Percentiles rank a stretch among this genome's conserved stretches.
phyloP scores from a whole-genome alignment of 2,888 invertebrate species.

The Caenorhabditis drosophilae region DNA sequence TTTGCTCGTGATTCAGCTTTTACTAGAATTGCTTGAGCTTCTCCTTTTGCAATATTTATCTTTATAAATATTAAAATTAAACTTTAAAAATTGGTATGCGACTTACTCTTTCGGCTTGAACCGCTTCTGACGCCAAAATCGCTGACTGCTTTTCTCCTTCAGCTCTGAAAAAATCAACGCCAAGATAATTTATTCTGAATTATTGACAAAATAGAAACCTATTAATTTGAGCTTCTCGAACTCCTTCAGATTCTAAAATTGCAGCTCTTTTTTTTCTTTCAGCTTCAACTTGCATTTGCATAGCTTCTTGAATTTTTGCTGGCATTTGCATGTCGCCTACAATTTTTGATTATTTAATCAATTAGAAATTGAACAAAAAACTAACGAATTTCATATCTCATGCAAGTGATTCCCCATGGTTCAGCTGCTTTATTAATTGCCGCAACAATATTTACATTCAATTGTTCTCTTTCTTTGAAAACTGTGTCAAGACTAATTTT shows the following conservation, averaged over 20 bases:
- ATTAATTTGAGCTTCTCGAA: constrained; percentile 82
- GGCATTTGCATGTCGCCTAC: constrained; percentile 88
- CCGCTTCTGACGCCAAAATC: constrained; percentile 87
- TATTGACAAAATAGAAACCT: constrained; percentile 14
- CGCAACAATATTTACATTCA: constrained; percentile 92
- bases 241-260: constrained; percentile 89
- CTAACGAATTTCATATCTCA: constrained; percentile 89
- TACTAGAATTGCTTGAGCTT: constrained; percentile 86
- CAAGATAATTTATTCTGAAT: neutral
- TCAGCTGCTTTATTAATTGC: constrained; percentile 96
- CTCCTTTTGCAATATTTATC: constrained; percentile 72
- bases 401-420: constrained; percentile 95
- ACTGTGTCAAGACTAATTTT: constrained; percentile 95
- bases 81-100: neutral
- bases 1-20: constrained; percentile 88
- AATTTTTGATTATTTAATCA: constrained; percentile 20
- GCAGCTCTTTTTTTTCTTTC: constrained; percentile 94
- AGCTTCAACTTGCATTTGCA: constrained; percentile 99
- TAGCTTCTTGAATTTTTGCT: constrained; percentile 90
- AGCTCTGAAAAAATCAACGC: constrained; percentile 72
- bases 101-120: constrained; percentile 75
- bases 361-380: constrained; percentile 20
- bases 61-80: constrained; percentile 4
- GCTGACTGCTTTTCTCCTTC: constrained; percentile 82
- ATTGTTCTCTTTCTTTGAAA: constrained; percentile 88